These are phyloP conservation scores for Trogon surrucura DNA, from an alignment of 2,113 vertebrate species.

Conservation along the genomic window DNA sequence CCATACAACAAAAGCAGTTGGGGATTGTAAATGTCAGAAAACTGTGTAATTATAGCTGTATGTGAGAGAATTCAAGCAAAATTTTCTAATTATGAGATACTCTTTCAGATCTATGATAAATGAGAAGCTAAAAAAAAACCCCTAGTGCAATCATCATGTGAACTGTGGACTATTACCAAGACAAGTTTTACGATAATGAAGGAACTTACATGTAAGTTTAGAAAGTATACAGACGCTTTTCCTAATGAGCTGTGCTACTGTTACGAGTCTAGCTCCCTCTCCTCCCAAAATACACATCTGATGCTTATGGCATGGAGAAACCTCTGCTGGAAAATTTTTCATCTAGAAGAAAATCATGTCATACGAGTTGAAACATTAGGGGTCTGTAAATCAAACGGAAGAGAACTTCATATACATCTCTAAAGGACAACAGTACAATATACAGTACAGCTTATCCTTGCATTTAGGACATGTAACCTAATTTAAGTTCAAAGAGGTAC, in stretches of 20 bases:
- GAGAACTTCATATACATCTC: not conserved
- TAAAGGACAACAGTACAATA: not conserved
- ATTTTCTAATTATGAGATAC: not conserved
- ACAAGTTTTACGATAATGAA: not conserved
- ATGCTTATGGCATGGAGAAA: not conserved
- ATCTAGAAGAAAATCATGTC: not conserved
- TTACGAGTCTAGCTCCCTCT: not conserved
- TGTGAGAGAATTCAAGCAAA: not conserved
- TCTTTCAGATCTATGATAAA: not conserved
- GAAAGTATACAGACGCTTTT: not conserved
- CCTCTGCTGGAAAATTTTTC: not conserved
- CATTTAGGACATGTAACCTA: not conserved
- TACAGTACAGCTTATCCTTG: not conserved
- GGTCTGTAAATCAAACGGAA: not conserved
- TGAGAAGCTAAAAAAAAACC: not conserved
- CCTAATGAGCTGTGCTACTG: not conserved
- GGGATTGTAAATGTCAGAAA: not conserved
- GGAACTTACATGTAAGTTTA: not conserved
- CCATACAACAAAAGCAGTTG: not conserved
- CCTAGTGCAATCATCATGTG: not conserved
- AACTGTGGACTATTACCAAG: not conserved
- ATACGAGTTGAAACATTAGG: not conserved
- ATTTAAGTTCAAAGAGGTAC: not conserved
- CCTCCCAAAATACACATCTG: not conserved
- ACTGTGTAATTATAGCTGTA: not conserved